These are phyloP conservation scores for Pao palembangensis DNA, from an alignment of 2,113 vertebrate genomes.

Conservation along the genomic window DNA sequence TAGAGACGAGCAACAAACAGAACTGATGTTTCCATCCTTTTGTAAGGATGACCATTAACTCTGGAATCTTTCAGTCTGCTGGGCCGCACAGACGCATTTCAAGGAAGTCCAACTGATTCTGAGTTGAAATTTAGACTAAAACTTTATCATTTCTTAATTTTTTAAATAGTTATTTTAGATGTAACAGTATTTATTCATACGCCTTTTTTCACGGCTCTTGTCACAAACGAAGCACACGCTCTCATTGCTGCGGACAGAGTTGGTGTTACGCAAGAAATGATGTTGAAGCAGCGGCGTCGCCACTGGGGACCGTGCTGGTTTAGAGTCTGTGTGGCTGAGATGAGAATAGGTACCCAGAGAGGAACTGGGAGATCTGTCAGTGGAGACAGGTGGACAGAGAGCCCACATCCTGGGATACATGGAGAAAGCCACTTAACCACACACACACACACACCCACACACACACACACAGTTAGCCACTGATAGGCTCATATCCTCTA, in stretches of 20 bases:
- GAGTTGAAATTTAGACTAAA: background rate
- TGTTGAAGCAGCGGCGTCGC: conserved; percentile 32
- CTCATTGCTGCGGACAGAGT: background rate
- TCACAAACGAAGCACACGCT: no score
- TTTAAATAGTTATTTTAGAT: background rate
- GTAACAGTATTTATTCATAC: no score
- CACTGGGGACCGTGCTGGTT: conserved; percentile 57
- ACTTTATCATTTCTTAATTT: conserved; percentile 39
- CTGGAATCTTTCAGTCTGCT: background rate
- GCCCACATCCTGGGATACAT: conserved; percentile 67
- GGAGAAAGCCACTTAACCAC: conserved; percentile 69
- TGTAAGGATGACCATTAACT: conserved; percentile 24
- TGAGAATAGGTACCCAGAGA: conserved; percentile 69
- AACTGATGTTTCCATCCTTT: conserved; percentile 41
- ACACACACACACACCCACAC: conserved; percentile 37
- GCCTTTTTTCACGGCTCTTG: no score
- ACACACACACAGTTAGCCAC: conserved; percentile 39
- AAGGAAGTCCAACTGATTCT: conserved; percentile 32
- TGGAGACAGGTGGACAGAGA: conserved; percentile 71
- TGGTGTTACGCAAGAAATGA: conserved; percentile 1
- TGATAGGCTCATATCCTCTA: conserved; percentile 72
- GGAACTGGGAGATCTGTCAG: conserved; percentile 68
- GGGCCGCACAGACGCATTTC: background rate
- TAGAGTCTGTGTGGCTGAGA: conserved; percentile 49
- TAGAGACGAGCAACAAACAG: conserved; percentile 43